Evolutionary conservation across 2,113 vertebrate species (phyloP), one percentile per base, ranked within the genome.

Genomic region (Nannobrachium achirus): DNA sequence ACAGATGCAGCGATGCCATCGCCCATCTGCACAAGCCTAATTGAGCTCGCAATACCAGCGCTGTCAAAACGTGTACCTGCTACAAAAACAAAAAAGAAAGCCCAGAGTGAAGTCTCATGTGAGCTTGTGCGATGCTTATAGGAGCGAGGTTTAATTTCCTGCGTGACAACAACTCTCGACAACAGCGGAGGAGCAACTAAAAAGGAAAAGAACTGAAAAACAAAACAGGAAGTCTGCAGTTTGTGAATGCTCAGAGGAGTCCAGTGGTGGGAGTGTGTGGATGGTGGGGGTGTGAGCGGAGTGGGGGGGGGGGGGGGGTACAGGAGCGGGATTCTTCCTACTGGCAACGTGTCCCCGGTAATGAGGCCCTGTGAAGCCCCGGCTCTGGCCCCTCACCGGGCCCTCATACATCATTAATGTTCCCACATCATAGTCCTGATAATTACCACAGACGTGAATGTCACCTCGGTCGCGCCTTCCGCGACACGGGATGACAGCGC

Each of bases 351-450:
- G 70, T 80, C 76, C 73, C n/a, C 71, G 77, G 80, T 91, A 91
- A 92, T 89, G 83, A 92, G 89, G 86, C 81, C 78, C 86, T 61
- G 84, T 79, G 85, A 88, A 88, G 82, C 81, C 49, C 0, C 11
- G 69, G 76, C 76, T 81, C 77, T 78, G 81, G 65, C 81, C 88
- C 82, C 90, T 87, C 67, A 66, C 86, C 82, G 88, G 84, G 90
- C 78, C 68, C 87, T 92, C 89, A 91, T 92, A 89, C 86, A 92
- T 91, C 88, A 90, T 92, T 92, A 92, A 92, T 91, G 89, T 86
- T 87, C 89, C 75, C 90, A 90, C 89, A 91, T 91, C 90, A 90
- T 89, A 89, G 90, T 83, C 76, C 84, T 87, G 87, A 92, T 92
- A 92, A 90, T 91, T 92, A 90, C 88, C 60, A 63, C 80, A 83